Base-by-base conservation (phyloP, 2,888 invertebrate species). In the Azorinus chamasolen region DNA sequence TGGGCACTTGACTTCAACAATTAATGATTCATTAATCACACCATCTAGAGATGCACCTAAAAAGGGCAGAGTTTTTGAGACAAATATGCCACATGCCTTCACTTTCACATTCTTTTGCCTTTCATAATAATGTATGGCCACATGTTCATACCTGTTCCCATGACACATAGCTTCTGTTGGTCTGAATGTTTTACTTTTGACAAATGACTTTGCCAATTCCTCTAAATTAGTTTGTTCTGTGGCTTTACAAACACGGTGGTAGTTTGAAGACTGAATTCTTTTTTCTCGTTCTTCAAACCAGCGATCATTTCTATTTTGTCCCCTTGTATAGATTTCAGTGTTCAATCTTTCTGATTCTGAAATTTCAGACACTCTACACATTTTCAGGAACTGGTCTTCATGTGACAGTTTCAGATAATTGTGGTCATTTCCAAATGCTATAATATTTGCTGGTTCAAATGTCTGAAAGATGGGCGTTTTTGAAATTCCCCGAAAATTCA, bases 381-480 rank as follows among this genome's bases (percentile, higher is more conserved):
- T 3, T 16, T 80, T 43, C 12, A 77, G 37, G 48, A 79, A 71
- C 14, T 62, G 51, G 2, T 83, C 74, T 55, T 54, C 73, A 20
- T 14, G 65, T 14, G 68, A 41, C 12, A 54, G 20, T 39, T 65
- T 8, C 10, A 72, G 43, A 51, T 82, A 85, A 51, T 80, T 73
- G 71, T 82, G 78, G 20, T 82, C 83, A 41, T 55, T 16, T 12
- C 64, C 71, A 48, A 80, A 43, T 5, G 78, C 82, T 27, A 27
- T 53, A 3, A 43, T 43, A 54, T 83, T 83, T 27, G 83, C 78
- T 39, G 79, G 79, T 27, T 58, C 14, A 59, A 72, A 75, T 10
- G 54, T 41, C 24, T 82, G 85, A 48, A 73, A 72, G 12, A 84
- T 66, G 22, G 74, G 80, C 37, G 77, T 69, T 18, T 64, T 46